Evolutionary conservation across 2,797 vertebrate species (phyloP), one percentile per base, ranked within the genome.

Genomic region (Schizothorax lantsangensis): DNA sequence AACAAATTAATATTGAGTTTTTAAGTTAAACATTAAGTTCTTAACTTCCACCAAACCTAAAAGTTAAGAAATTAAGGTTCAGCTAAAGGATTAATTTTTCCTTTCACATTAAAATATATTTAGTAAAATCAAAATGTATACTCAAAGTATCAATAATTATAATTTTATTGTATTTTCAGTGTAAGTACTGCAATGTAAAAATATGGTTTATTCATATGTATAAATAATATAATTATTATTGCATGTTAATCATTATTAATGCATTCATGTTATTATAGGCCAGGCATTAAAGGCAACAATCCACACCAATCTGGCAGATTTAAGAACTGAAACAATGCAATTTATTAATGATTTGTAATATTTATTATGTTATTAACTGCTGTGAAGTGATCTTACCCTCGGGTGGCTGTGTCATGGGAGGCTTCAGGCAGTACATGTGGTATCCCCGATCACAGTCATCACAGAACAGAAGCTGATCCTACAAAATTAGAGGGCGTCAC

Each of bases 401-500:
- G 47, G 98, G 98, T 84, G 98, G 98, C 90, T 98, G 96, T 87
- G 96, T 97, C 96, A 99, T 99, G 0, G 98, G 97, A 64, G 98
- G 98, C 89, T 97, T 99, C 94, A 99, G 96, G 93, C 98, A 99
- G 94, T 99, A 99, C 98, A 99, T 99, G 95, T 99, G 98, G 94
- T 99, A 99, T 88, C 98, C 98, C 90, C 98, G 96, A 94, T 99
- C 98, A 90, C 98, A 99, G 95, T 99, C 98, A 62, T 99, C 98
- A 73, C 98, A 99, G 95, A 99, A 99, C 91, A 99, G 96, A 69
- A 99, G 96, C 96, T 99, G 98, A 94, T 99, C 98, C 98, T 99
- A 88, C 90, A 83, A 66, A 17, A 12, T 80, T 12, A 86, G 14
- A 54, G 85, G 15, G 89, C 6, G 84, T 30, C 71, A 52, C 30